Percentiles rank a stretch among this genome's conserved stretches.
Evolutionary conservation across 2,888 invertebrate species (phyloP).

Genomic region (Ectobius pallidus): DNA sequence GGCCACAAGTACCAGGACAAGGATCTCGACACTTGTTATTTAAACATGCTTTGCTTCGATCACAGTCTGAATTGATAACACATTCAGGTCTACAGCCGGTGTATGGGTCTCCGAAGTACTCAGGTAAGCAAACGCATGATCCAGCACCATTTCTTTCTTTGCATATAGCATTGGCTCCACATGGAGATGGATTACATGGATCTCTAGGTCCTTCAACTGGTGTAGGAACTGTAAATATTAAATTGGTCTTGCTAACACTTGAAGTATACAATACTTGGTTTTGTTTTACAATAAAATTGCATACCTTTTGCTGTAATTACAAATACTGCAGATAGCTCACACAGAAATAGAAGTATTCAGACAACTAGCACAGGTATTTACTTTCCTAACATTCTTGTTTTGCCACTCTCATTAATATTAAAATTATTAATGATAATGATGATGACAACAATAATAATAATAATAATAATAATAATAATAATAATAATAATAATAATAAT

Average conservation of each 20-base stretch:
- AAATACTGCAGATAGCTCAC: too few species aligned
- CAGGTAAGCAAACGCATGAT: slow-evolving; percentile 48
- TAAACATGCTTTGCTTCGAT: slow-evolving; percentile 49
- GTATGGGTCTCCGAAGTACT: slow-evolving; percentile 51
- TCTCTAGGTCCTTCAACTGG: slow-evolving; percentile 70
- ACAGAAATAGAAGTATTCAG: too few species aligned
- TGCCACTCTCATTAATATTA: too few species aligned
- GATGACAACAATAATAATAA: too few species aligned
- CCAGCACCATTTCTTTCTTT: slow-evolving; percentile 49
- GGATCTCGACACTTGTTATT: slow-evolving; percentile 50
- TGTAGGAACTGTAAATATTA: slow-evolving; percentile 50
- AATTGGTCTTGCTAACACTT: background rate
- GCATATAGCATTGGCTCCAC: slow-evolving; percentile 69
- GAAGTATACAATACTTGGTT: background rate
- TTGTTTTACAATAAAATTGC: background rate
- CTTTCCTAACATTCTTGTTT: too few species aligned
- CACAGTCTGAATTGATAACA: slow-evolving; percentile 51
- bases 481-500: too few species aligned
- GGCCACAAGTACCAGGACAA: slow-evolving; percentile 49
- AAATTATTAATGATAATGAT: too few species aligned
- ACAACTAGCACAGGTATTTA: too few species aligned
- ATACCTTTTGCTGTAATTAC: too few species aligned
- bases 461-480: too few species aligned
- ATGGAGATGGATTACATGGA: slow-evolving; percentile 74
- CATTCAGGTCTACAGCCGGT: slow-evolving; percentile 52